Evolutionary conservation across 2,888 invertebrate genomes (phyloP), one percentile per base, ranked within the genome.

Genomic region (Himalopsyche kuldschensis): DNA sequence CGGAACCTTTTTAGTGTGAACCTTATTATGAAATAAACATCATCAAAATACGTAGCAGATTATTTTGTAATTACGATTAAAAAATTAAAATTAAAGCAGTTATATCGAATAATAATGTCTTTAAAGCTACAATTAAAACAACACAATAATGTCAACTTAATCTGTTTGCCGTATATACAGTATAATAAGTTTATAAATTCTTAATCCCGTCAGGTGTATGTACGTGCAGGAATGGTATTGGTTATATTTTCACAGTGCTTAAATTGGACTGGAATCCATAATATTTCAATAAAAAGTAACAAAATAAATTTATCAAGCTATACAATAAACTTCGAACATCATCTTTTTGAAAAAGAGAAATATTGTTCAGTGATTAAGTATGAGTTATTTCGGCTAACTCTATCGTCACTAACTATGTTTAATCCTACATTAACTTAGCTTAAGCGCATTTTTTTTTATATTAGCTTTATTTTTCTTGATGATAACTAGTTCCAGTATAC

Each of bases 161-260:
- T 79, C 82, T 78, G 48, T 82, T 55, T 77, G 79, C 79, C 55
- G 30, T 79, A 55, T 79, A 75, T 79, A 79, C 84, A 75, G 79
- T 32, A 35, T 84, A 84, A 82, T 82, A 82, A 82, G 79, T 82
- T 76, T 79, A 79, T 84, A 84, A 84, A 84, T 84, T 79, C 84
- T 81, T 84, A 84, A 84, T 84, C 79, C 83, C 81, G 30, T 17
- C 32, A 47, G 79, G 48, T 75, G 79, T 32, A 48, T 30, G 30
- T 47, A 46, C 78, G 47, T 47, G 47, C 35, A 77, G 27, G 46
- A 20, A 10, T 77, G 4, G 24, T 41, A 77, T 77, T 77, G 32
- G 31, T 30, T 20, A 46, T 77, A 41, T 41, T 41, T 27, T 32
- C 32, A 31, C 77, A 41, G 77, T 77, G 46, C 77, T 77, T 77